These are phyloP conservation scores for Maccullochella peelii DNA, from an alignment of 2,113 vertebrate genomes.

Conservation along the genomic window DNA sequence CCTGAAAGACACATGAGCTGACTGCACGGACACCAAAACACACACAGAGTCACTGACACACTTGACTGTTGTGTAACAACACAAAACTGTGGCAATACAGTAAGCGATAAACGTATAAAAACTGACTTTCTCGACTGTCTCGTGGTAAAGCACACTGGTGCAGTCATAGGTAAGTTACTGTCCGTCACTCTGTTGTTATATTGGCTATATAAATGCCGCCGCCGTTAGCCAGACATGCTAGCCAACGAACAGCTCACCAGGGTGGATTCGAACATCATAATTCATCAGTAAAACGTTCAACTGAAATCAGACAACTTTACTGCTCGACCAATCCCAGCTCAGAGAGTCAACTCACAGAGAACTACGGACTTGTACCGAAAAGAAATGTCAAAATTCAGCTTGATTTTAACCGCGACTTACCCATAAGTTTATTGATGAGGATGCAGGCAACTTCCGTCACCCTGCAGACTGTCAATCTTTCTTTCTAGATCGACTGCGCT, in stretches of 20 bases:
- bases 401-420: slow-evolving; percentile 49
- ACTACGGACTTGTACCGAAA: rapidly evolving
- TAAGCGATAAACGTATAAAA: background rate
- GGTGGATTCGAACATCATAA: background rate
- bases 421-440: slow-evolving; percentile 58
- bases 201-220: background rate
- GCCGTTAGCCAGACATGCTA: slow-evolving; percentile 63
- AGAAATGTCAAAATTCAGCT: background rate
- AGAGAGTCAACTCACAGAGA: background rate
- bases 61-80: slow-evolving; percentile 27
- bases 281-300: background rate
- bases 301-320: background rate
- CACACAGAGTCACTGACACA: background rate
- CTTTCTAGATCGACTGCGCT: slow-evolving; percentile 46
- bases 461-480: slow-evolving; percentile 60
- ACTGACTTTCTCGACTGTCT: background rate
- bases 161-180: background rate
- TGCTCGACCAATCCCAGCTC: background rate
- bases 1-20: slow-evolving; percentile 38
- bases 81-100: background rate
- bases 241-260: background rate
- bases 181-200: background rate
- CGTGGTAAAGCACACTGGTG: background rate
- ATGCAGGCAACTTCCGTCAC: slow-evolving; percentile 62
- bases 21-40: background rate